Conservation (phyloP, 1,140 invertebrate species). For the Halictus rubicundus region DNA sequence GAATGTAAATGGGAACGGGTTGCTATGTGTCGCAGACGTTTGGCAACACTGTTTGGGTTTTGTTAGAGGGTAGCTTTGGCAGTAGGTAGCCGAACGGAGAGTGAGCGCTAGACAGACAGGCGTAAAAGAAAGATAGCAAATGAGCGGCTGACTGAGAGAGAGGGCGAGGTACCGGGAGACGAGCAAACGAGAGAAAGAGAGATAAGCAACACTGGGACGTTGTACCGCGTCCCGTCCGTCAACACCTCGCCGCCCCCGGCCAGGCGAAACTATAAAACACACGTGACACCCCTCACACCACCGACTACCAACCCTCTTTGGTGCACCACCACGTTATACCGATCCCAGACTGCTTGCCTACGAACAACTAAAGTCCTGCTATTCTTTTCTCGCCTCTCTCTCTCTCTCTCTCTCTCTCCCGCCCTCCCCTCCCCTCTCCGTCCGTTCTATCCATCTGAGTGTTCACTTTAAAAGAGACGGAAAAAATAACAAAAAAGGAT, state of each 20-base stretch:
- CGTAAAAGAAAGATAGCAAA: constrained; percentile 27
- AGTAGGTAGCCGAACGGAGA: constrained; percentile 68
- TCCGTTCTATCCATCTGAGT: constrained; percentile 21
- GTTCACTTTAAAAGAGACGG: constrained; percentile 24
- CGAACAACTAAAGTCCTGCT: constrained; percentile 38
- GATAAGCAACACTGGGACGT: constrained; percentile 72
- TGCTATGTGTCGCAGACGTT: constrained; percentile 75
- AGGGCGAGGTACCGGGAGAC: constrained; percentile 50
- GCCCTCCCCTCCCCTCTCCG: not conserved
- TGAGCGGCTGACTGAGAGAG: constrained; percentile 48
- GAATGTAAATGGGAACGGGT: constrained; percentile 77
- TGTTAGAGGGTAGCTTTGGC: constrained; percentile 70
- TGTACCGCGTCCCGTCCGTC: constrained; percentile 77
- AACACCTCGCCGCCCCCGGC: constrained; percentile 75
- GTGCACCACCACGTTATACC: constrained; percentile 64
- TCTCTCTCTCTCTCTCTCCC: too few species aligned
- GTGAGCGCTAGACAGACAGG: constrained; percentile 63
- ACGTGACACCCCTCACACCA: constrained; percentile 73
- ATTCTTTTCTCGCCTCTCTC: constrained; percentile 32
- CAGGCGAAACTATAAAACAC: constrained; percentile 77
- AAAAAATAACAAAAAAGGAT: not conserved
- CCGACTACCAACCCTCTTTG: constrained; percentile 51
- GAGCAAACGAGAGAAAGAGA: constrained; percentile 49
- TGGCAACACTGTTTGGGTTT: constrained; percentile 78
- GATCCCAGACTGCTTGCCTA: constrained; percentile 56